Percentiles rank a stretch among this genome's conserved stretches.
These are phyloP conservation scores for Tinea pellionella DNA, from an alignment of 2,888 invertebrate genomes.

Conservation along the genomic window DNA sequence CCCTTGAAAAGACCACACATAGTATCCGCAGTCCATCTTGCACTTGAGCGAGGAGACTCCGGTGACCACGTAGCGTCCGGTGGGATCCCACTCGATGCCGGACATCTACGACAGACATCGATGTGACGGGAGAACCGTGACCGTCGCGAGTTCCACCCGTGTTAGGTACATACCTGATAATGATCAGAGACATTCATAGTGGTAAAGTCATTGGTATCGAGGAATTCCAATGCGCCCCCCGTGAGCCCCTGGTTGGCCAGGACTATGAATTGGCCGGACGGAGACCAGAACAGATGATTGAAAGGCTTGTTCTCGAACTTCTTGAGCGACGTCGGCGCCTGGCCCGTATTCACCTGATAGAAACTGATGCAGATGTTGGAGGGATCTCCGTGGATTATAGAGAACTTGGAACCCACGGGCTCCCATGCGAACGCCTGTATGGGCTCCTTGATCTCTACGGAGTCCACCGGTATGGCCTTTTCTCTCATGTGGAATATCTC, in stretches of 20 bases:
- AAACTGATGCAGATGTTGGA: conserved; percentile 89
- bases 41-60: conserved; percentile 96
- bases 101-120: conserved; percentile 69
- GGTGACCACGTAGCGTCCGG: conserved; percentile 96
- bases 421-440: conserved; percentile 63
- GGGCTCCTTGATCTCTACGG: conserved; percentile 93
- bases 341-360: conserved; percentile 88
- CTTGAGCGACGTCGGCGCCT: conserved; percentile 88
- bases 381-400: conserved; percentile 94
- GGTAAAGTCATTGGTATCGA: conserved; percentile 95
- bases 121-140: too few species aligned
- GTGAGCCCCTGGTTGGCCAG: conserved; percentile 87
- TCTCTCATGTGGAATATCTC: conserved; percentile 99
- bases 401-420: conserved; percentile 78
- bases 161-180: conserved; percentile 77
- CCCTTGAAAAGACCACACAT: conserved; percentile 98
- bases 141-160: too few species aligned
- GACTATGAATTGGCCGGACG: conserved; percentile 94
- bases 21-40: conserved; percentile 92
- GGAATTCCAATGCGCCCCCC: conserved; percentile 92
- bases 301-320: conserved; percentile 89
- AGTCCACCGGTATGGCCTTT: conserved; percentile 97
- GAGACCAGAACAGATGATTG: conserved; percentile 96
- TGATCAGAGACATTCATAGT: conserved; percentile 96
- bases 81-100: conserved; percentile 99